Base-by-base conservation (phyloP, 2,797 vertebrate genomes). In the Cryptoblepharus egeriae region DNA sequence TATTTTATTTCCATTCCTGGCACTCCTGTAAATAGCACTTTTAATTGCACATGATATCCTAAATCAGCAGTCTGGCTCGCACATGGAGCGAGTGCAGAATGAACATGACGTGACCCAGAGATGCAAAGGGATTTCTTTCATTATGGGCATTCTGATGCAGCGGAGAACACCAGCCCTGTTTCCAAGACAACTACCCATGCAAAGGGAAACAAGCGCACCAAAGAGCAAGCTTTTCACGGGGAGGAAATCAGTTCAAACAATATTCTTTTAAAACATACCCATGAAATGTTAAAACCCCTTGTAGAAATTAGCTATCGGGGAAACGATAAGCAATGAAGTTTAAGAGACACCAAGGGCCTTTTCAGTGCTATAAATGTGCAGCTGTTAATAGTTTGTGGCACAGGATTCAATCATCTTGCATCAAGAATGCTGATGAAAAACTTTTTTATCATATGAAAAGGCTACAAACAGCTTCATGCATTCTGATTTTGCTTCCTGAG, bases 91-190 rank as follows among this genome's bases (percentile, higher is more conserved):
- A 83, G 80, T 5, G 85, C 80, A 89, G 89, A 79, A 91, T 88
- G 83, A 82, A 81, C 4, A 0, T 58, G 87, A 76, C 82, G 85
- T 86, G 86, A 89, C 85, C 91, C 82, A 80, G 86, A 71, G 85
- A 80, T 89, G 91, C 87, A 57, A 88, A 92, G 86, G 85, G 88
- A 73, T 87, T 93, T 89, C 90, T 93, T 85, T 90, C 80, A 85
- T 91, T 87, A 79, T n/a, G 0, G 0, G 64, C 70, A 75, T 78
- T 0, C 1, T 87, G 87, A 89, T 89, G 85, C 89, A 85, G 0
- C 0, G 83, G 87, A 86, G 82, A 86, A 60, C 75, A 84, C 60
- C 64, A 70, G 84, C 79, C 69, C 76, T 0, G 89, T 94, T 92
- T 92, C 91, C 91, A 67, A 86, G 92, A 90, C 90, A 90, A 93